phyloP scores from a whole-genome alignment of 2,888 invertebrate species.

The Sphaeridia pumilis region DNA sequence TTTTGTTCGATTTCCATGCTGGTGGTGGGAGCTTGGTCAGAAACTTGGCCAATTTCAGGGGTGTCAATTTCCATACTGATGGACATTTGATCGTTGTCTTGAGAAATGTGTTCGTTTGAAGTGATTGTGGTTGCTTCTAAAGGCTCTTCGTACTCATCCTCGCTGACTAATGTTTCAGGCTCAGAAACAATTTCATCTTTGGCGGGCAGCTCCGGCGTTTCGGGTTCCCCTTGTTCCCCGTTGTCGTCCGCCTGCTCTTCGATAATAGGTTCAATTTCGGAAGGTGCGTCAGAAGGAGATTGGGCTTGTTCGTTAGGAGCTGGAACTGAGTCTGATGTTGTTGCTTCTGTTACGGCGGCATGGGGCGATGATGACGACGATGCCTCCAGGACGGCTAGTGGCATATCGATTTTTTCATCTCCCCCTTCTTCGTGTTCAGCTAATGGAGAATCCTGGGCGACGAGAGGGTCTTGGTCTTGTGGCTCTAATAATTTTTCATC shows the following conservation, averaged over 20 bases:
- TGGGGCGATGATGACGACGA: neutral
- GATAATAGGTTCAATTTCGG: neutral
- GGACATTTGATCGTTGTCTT: neutral
- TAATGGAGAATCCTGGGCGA: neutral
- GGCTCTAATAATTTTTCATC: neutral
- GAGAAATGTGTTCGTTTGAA: neutral
- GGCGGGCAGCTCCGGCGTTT: neutral
- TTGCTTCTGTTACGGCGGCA: neutral
- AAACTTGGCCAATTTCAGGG: neutral
- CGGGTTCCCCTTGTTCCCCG: too few species aligned
- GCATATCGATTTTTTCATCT: neutral
- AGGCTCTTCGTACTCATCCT: neutral
- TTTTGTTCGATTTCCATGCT: neutral
- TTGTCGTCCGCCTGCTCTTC: too few species aligned
- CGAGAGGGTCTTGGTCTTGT: neutral
- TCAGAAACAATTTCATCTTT: neutral
- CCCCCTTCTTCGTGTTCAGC: neutral
- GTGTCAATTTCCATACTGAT: constrained; percentile 17
- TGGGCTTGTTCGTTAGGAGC: too few species aligned
- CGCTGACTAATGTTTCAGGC: neutral
- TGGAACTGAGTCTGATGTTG: neutral
- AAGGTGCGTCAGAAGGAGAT: neutral
- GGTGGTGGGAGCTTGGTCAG: constrained; percentile 2
- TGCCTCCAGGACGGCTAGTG: neutral
- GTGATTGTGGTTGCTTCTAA: too few species aligned